Base-by-base conservation (phyloP, 2,888 invertebrate species). In the Lissonota sp. region DNA sequence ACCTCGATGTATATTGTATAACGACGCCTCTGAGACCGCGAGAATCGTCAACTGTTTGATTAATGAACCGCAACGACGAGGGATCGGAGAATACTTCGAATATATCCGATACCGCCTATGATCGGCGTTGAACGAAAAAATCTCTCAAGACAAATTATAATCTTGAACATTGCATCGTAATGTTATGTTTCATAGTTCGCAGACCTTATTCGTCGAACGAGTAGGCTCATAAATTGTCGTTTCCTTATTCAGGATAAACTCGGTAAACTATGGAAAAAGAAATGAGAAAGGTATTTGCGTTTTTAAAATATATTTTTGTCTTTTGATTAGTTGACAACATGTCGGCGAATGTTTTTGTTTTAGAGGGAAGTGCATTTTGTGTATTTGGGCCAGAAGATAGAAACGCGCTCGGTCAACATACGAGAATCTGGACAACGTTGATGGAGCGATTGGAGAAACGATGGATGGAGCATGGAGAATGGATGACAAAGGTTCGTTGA, bases 401-500 rank as follows among this genome's bases (percentile, higher is more conserved):
- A 73, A 57, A 53, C 64, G 10, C 49, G 51, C 40, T 39, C 57
- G 16, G 57, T 64, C 7, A 10, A 73, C 58, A 74, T 58, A 58
- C 10, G 66, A 40, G 66, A 57, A 66, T 44, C 26, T 26, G 53
- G 46, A 58, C 16, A 37, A 37, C 6, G 16, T 37, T 16, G 40
- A 37, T 39, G 5, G 37, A 39, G 37, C 12, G 39, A 26, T 39
- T 42, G 12, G 73, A 70, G 80, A 78, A 60, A 58, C 57, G 44
- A 74, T 46, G 44, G 40, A 69, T 46, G 69, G 69, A 77, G 77
- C 55, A 55, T 7, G 44, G 42, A 40, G 51, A 66, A 49, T 57
- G 55, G 66, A 74, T 49, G 55, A 64, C 63, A 57, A 71, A 71
- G 67, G 57, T 70, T 26, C 63, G 69, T 53, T 76, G 42, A 72